These are phyloP conservation scores for Lepus americanus DNA, from an alignment of 2,113 vertebrate genomes.

Conservation along the genomic window DNA sequence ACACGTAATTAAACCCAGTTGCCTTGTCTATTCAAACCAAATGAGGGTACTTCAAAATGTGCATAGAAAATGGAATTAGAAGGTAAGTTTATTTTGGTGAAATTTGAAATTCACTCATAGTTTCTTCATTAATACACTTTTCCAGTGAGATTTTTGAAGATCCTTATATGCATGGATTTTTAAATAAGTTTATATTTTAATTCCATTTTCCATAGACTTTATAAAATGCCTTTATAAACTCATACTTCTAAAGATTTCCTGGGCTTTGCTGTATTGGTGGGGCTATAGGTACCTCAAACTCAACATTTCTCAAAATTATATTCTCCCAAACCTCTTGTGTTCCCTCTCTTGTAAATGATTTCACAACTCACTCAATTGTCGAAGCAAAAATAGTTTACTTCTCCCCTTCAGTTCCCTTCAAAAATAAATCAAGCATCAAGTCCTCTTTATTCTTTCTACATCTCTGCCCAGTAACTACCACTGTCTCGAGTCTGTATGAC, in stretches of 20 bases:
- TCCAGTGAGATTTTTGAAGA: too few relatives aligned
- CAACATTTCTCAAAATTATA: not conserved
- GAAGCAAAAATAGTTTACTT: not conserved
- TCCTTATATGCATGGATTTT: too few relatives aligned
- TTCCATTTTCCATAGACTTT: too few relatives aligned
- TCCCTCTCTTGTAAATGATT: conserved; percentile 42
- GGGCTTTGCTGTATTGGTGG: not conserved
- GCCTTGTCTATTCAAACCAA: not conserved
- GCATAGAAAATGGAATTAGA: too few relatives aligned
- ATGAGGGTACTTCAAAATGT: too few relatives aligned
- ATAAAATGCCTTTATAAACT: not conserved
- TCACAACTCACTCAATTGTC: not conserved
- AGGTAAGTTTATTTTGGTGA: too few relatives aligned
- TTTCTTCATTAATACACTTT: too few relatives aligned
- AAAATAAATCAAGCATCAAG: not conserved
- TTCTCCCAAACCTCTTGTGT: conserved; percentile 12
- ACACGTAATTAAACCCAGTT: conserved; percentile 27
- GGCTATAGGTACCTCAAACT: not conserved
- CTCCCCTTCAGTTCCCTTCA: not conserved
- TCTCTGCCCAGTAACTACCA: not conserved
- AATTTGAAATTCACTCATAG: too few relatives aligned
- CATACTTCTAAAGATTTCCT: conserved; percentile 10
- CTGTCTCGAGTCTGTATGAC: conserved; percentile 39
- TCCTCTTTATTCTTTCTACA: conserved; percentile 10
- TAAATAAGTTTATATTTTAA: too few relatives aligned